Base-by-base conservation (phyloP, 2,888 invertebrate species). In the Teleogryllus oceanicus region DNA sequence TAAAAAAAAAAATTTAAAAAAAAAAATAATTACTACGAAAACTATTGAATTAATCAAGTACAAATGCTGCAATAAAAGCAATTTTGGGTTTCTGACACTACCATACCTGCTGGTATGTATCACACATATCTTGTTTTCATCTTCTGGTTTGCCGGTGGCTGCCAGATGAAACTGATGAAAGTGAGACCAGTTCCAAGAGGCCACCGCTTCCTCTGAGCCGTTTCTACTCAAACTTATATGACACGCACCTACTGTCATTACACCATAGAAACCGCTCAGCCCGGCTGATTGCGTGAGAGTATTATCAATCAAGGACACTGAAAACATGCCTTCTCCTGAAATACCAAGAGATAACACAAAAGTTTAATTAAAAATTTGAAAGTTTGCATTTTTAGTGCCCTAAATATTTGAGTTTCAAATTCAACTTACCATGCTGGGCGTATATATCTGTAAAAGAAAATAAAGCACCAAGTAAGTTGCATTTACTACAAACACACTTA, bases 231-330 rank as follows among this genome's bases (percentile, higher is more conserved):
- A 85, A 74, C 89, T 86, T 50, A 92, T 87, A 78, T 92, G 92
- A 16, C 87, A 86, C 0, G 89, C 84, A 12, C 89, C 89, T 5
- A 91, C 86, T 20, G 89, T 88, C 80, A 92, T 86, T 50, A 89
- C 88, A 76, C 92, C 90, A 84, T 91, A 90, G 2, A 90, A 86
- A 16, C 91, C 90, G 77, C 88, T 87, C 79, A 93, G 85, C 18
- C 91, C 90, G 78, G 92, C 91, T 77, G 88, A 88, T 84, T 90
- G 89, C 4, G 93, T 91, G 85, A 92, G 89, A 51, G 89, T 88
- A 50, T 92, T 92, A 81, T 91, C 89, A 10, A 92, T 87, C 82
- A 93, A 86, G 5, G 91, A 92, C 76, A 93, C 89, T 62, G 90
- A 89, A 85, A 90, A 92, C 85, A 88, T 87, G 84, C 88, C 87